These are phyloP conservation scores for Leguminivora glycinivorella DNA, from an alignment of 1,140 invertebrate genomes.

Conservation along the genomic window DNA sequence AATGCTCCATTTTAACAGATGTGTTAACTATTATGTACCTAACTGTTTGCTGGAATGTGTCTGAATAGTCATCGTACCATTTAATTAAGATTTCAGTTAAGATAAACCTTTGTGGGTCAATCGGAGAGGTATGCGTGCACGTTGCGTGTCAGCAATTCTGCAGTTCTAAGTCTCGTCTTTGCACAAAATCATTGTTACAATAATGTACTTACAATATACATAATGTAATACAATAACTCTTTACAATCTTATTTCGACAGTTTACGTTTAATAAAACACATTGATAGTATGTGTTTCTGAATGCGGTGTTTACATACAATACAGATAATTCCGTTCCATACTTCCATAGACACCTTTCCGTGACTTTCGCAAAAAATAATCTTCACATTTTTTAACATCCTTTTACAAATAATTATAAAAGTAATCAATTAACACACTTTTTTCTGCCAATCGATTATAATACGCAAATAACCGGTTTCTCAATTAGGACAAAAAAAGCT, in stretches of 20 bases:
- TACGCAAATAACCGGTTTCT: neutral
- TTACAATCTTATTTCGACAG: too few species aligned
- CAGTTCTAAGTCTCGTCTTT: neutral
- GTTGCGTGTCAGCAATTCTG: neutral
- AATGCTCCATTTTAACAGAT: neutral
- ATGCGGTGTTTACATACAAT: too few species aligned
- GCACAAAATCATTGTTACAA: neutral
- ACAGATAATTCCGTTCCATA: too few species aligned
- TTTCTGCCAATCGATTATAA: neutral
- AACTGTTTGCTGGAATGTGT: neutral
- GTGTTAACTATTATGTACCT: too few species aligned
- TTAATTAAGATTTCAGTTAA: conserved; percentile 13
- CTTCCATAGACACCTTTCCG: too few species aligned
- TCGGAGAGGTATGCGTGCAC: neutral
- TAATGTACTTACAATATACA: too few species aligned
- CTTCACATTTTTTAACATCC: too few species aligned
- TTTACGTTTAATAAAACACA: too few species aligned
- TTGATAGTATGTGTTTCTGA: too few species aligned
- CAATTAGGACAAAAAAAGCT: neutral
- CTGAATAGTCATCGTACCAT: neutral
- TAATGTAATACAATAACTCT: too few species aligned
- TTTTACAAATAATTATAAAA: too few species aligned
- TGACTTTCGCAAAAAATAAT: too few species aligned
- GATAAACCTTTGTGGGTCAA: neutral
- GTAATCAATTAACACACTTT: neutral